Evolutionary conservation across 2,797 vertebrate genomes (phyloP), one percentile per base, ranked within the genome.

Genomic region (Siniperca scherzeri): DNA sequence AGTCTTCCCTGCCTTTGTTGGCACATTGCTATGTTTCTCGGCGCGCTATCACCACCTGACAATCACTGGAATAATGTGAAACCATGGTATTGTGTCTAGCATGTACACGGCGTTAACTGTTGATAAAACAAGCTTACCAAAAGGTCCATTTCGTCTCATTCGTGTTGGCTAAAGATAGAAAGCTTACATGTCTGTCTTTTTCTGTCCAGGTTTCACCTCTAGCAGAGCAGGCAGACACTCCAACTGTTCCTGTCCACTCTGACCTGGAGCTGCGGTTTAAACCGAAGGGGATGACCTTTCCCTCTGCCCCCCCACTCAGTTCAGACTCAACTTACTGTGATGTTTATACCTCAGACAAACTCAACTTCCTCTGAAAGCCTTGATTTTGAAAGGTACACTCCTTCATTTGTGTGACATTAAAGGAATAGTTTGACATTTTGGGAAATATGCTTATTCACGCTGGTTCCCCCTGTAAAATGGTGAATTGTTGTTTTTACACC

Each of bases 261-360:
- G n/a, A 85, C 66, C 0, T 55, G 3, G 78, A 48, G 13, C 74
- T 61, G 0, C 64, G 4, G 22, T 92, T 88, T 75, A 79, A 88
- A 60, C 2, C 87, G 59, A 83, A 81, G 72, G 84, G 84, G 1
- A 1, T 74, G 16, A 44, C 7, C 33, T 48, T 86, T 9, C 25
- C 52, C 55, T 79, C 69, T 2, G 25, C 56, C 9, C 8, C 27
- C 0, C 89, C 67, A 0, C 88, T 92, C 70, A 61, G 13, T 21
- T 81, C 86, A 7, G 68, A 80, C 1, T 52, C 72, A 5, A 0
- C 13, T 1, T 4, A 1, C n/a, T 8, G 21, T 38, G 8, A 76
- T 6, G 87, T 91, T 55, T 93, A 89, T 62, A 85, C 21, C 36
- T 93, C 91, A 56, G 77, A 88, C 55, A 90, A 92, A 78, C 67